These are phyloP conservation scores for Nasonia vitripennis DNA, from an alignment of 1,140 invertebrate genomes.

Conservation along the genomic window DNA sequence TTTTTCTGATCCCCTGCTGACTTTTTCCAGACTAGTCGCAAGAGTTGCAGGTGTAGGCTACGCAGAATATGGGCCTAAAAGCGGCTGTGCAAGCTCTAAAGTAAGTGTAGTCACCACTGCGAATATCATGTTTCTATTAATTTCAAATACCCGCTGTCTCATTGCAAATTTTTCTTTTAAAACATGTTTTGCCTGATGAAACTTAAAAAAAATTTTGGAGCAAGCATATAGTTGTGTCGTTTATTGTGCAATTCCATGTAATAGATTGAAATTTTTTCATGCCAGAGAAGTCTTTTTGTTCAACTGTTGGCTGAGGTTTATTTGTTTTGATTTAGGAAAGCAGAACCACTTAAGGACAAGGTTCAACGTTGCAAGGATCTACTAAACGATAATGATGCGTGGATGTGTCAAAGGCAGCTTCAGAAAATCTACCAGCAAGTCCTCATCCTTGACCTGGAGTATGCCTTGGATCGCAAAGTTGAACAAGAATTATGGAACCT, in stretches of 20 bases:
- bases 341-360: slow-evolving; percentile 82
- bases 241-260: not conserved
- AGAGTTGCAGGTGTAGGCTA: slow-evolving; percentile 53
- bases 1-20: not conserved
- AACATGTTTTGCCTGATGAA: not conserved
- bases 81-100: slow-evolving; percentile 83
- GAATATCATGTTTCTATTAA: slow-evolving; percentile 26
- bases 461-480: slow-evolving; percentile 91
- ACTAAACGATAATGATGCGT: slow-evolving; percentile 78
- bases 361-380: slow-evolving; percentile 79
- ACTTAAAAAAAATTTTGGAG: not conserved
- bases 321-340: slow-evolving; percentile 76
- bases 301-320: slow-evolving; percentile 33
- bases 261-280: not conserved
- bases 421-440: slow-evolving; percentile 89
- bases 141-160: not conserved
- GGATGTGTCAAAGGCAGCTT: slow-evolving; percentile 80
- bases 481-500: slow-evolving; percentile 93
- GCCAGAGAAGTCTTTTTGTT: not conserved
- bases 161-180: not conserved
- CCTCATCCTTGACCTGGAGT: slow-evolving; percentile 87
- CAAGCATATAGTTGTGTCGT: not conserved
- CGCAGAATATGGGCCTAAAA: slow-evolving; percentile 80
- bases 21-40: slow-evolving; percentile 50
- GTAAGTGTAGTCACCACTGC: slow-evolving; percentile 70